Base-by-base conservation (phyloP, 2,888 invertebrate species). In the Agriopis leucophaearia region DNA sequence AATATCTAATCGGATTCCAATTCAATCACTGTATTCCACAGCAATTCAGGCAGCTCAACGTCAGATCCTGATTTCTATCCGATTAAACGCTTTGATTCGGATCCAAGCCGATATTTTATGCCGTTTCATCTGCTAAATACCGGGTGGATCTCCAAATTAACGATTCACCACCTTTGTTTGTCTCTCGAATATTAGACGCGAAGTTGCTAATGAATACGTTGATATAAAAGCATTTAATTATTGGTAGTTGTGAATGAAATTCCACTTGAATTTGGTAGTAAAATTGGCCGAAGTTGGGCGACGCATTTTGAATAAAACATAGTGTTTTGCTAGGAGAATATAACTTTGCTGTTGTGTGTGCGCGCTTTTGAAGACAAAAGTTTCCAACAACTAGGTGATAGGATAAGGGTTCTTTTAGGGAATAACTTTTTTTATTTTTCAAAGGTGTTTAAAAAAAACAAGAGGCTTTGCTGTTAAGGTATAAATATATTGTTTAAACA, bases 31-130 rank as follows among this genome's bases (percentile, higher is more conserved):
- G 68, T 52, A 47, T 51, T 60, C 50, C 18, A 60, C 55, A 12
- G 45, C 8, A 50, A 2, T 38, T 42, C 60, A 69, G 56, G 40
- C 60, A 64, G 72, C 63, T 66, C 52, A 72, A 73, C 76, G 74
- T 74, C 76, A 75, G 74, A 73, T 73, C 71, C 74, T 74, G 76
- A 80, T 81, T 80, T 76, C 79, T 75, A 78, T 77, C 79, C 75
- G 81, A 83, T 83, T 82, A 75, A 68, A 66, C 73, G 74, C 75
- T 81, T 78, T 81, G 75, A 82, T 67, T 77, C 73, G 64, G 12
- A 50, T 51, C 13, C 63, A n/a, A 16, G 18, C 70, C 74, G 74
- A 77, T 80, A 78, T 81, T 81, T 81, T 74, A 79, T 80, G 67
- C 71, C 73, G 72, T 73, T 78, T 77, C 72, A 73, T 75, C 73